These are phyloP conservation scores for Orthonychiurus folsomi DNA, from an alignment of 2,888 invertebrate species.

Conservation along the genomic window DNA sequence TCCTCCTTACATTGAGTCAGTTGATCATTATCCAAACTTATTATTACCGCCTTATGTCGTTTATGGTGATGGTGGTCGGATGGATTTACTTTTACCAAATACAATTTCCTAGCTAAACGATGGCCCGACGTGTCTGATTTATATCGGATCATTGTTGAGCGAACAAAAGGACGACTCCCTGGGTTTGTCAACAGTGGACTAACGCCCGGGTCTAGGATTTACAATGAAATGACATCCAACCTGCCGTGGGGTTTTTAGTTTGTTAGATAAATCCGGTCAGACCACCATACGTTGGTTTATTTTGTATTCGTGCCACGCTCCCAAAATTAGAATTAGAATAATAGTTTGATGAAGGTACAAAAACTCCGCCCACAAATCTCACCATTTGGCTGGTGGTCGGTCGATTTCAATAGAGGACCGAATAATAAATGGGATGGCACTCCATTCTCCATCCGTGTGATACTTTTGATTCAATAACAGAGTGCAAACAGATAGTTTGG, in stretches of 20 bases:
- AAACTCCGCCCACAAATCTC: constrained; percentile 10
- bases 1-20: not conserved
- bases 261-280: not conserved
- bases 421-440: not conserved
- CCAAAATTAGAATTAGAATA: constrained; percentile 12
- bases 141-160: not conserved
- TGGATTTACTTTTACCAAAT: not conserved
- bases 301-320: constrained; percentile 2
- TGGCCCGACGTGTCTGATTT: too few relatives aligned
- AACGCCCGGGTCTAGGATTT: not conserved
- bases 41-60: not conserved
- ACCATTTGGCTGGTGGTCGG: constrained; percentile 4
- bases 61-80: not conserved
- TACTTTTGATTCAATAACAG: not conserved
- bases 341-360: not conserved
- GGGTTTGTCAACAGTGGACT: not conserved
- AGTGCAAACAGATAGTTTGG: constrained; percentile 1
- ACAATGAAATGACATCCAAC: not conserved
- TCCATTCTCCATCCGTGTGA: not conserved
- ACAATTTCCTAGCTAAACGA: not conserved
- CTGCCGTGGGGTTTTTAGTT: not conserved
- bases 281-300: not conserved
- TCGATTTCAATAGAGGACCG: not conserved
- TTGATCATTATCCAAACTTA: not conserved
- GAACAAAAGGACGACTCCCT: not conserved